A percentile compares a stretch with the other conserved stretches of the same genome.
Evolutionary conservation across 2,888 invertebrate genomes (phyloP).

Genomic region (Xestia c-nigrum): DNA sequence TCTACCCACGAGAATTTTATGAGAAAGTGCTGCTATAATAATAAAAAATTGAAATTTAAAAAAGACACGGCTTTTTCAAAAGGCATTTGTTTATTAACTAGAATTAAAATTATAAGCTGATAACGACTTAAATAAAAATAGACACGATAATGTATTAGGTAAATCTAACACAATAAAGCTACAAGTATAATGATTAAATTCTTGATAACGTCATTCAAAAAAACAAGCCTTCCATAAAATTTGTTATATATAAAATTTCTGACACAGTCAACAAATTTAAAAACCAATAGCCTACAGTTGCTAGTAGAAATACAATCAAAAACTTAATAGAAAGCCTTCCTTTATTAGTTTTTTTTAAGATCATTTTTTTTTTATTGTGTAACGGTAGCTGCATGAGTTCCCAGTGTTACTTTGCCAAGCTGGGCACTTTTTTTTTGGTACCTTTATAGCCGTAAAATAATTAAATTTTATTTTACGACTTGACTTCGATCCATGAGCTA

Average conservation of each 20-base stretch:
- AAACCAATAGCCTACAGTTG: neutral
- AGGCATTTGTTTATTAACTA: too few species aligned
- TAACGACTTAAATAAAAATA: too few species aligned
- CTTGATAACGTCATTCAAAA: neutral
- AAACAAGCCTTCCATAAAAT: neutral
- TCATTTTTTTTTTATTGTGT: constrained; percentile 48
- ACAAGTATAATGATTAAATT: neutral
- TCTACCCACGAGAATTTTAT: constrained; percentile 42
- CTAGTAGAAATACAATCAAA: constrained; percentile 6
- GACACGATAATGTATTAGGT: too few species aligned
- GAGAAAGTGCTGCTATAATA: neutral
- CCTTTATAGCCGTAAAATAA: constrained; percentile 59
- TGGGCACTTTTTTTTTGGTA: constrained; percentile 12
- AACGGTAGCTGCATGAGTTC: constrained; percentile 49
- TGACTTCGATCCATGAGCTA: constrained; percentile 28
- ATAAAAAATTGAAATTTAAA: too few species aligned
- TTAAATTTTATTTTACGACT: constrained; percentile 44
- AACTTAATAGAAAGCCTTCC: constrained; percentile 24
- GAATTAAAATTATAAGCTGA: too few species aligned
- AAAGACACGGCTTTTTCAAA: too few species aligned
- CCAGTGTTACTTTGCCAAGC: constrained; percentile 37
- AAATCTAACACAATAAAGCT: neutral
- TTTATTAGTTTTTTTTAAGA: constrained; percentile 35
- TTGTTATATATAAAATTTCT: neutral
- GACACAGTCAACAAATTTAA: neutral